A percentile compares a stretch with the other conserved stretches of the same genome.
These are phyloP conservation scores for Nipponacmea schrenckii DNA, from an alignment of 2,888 invertebrate species.

Conservation along the genomic window DNA sequence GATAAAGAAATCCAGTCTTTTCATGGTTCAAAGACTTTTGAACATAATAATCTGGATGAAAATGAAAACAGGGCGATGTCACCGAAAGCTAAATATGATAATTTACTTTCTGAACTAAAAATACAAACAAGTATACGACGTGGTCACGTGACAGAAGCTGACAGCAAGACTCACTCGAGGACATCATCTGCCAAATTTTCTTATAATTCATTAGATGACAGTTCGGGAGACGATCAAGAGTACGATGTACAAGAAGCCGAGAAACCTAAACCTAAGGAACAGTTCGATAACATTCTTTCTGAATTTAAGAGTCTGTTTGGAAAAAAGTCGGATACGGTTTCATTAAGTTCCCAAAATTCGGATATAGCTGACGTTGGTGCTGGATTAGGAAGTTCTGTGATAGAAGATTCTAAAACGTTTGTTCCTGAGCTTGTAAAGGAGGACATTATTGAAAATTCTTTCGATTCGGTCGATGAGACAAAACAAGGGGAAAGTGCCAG, in stretches of 20 bases:
- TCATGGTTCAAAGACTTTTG: too few relatives aligned
- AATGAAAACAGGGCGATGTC: background rate
- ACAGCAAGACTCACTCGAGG: background rate
- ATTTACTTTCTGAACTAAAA: constrained; percentile 1
- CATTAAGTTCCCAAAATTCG: background rate
- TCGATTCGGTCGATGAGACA: too few relatives aligned
- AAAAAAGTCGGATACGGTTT: background rate
- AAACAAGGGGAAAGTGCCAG: too few relatives aligned
- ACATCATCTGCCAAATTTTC: constrained; percentile 19
- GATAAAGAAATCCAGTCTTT: too few relatives aligned
- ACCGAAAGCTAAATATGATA: background rate
- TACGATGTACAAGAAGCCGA: background rate
- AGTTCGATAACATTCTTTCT: background rate
- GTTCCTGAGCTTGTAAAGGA: too few relatives aligned
- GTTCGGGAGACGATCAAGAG: background rate
- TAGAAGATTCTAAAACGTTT: too few relatives aligned
- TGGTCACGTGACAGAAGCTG: constrained; percentile 20
- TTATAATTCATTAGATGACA: background rate
- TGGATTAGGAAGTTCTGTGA: too few relatives aligned
- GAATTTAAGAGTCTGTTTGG: background rate
- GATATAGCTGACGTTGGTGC: too few relatives aligned
- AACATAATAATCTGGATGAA: too few relatives aligned
- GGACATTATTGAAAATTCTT: too few relatives aligned
- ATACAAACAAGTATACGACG: background rate
- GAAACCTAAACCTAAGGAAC: background rate